These are phyloP conservation scores for Campoletis sonorensis DNA, from an alignment of 1,140 invertebrate species.

Conservation along the genomic window DNA sequence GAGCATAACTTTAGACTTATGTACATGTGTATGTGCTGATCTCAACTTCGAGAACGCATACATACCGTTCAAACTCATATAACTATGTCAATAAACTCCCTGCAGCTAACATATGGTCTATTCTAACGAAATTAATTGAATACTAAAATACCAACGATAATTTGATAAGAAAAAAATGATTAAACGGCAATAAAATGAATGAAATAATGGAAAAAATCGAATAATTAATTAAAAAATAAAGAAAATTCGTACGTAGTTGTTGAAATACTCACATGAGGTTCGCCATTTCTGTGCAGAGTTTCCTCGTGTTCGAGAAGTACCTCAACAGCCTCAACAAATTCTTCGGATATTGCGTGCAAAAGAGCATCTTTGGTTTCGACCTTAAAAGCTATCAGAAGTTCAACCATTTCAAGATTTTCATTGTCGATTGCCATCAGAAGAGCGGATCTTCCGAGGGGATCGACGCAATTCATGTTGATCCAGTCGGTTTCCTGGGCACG, in stretches of 20 bases:
- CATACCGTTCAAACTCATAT: neutral
- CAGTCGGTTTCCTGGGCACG: slow-evolving; percentile 86
- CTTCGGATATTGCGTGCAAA: slow-evolving; percentile 97
- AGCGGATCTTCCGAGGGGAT: slow-evolving; percentile 94
- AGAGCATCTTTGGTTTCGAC: slow-evolving; percentile 95
- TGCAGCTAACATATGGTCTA: neutral
- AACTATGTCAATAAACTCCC: neutral
- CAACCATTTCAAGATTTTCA: slow-evolving; percentile 99
- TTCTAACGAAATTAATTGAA: neutral
- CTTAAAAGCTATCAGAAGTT: slow-evolving; percentile 92
- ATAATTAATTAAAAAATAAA: neutral
- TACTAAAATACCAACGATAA: too few species aligned
- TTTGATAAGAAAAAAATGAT: neutral
- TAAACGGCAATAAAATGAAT: neutral
- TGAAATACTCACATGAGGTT: slow-evolving; percentile 84
- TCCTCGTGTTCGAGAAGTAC: slow-evolving; percentile 96
- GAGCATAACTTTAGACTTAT: neutral
- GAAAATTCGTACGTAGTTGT: neutral
- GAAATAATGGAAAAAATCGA: neutral
- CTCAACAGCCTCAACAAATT: slow-evolving; percentile 98
- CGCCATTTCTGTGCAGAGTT: slow-evolving; percentile 85
- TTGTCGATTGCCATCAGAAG: slow-evolving; percentile 98
- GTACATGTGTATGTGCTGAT: neutral
- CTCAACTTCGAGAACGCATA: neutral
- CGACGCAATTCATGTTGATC: slow-evolving; percentile 98